Percentiles rank a stretch among this genome's conserved stretches.
Conservation (phyloP, 2,888 invertebrate genomes). For the Uropetala carovei region DNA sequence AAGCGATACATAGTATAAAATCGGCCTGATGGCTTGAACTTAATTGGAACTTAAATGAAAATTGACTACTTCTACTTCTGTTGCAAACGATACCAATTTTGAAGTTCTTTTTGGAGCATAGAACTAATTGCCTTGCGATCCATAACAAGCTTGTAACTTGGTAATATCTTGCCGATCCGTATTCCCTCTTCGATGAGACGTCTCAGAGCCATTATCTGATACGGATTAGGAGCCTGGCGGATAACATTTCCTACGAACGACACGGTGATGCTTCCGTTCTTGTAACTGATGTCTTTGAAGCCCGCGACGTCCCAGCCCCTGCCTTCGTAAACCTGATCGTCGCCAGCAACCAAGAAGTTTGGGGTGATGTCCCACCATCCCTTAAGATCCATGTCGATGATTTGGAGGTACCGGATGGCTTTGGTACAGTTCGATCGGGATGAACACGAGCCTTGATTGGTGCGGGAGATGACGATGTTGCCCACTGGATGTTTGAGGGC, state of each 20-base stretch:
- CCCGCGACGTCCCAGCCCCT: not conserved
- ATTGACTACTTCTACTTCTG: too few relatives aligned
- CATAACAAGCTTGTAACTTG: not conserved
- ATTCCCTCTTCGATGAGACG: not conserved
- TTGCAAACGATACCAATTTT: not conserved
- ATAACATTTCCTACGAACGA: not conserved
- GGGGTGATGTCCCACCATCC: not conserved
- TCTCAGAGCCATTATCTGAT: not conserved
- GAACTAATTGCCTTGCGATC: not conserved
- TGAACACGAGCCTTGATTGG: not conserved
- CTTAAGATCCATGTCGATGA: not conserved
- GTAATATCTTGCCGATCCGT: not conserved
- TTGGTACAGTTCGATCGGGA: not conserved
- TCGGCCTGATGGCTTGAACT: too few relatives aligned
- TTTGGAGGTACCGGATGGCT: not conserved
- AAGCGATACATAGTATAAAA: too few relatives aligned
- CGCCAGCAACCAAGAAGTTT: not conserved
- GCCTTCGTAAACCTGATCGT: not conserved
- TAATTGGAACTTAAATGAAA: too few relatives aligned
- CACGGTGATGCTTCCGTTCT: not conserved
- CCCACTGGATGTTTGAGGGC: not conserved
- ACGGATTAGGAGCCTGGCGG: not conserved
- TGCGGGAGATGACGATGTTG: not conserved
- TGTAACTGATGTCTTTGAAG: not conserved
- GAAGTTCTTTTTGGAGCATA: not conserved